A percentile compares a stretch with the other conserved stretches of the same genome.
phyloP scores from a whole-genome alignment of 2,113 vertebrate genomes.

The Phalacrocorax pelagicus region DNA sequence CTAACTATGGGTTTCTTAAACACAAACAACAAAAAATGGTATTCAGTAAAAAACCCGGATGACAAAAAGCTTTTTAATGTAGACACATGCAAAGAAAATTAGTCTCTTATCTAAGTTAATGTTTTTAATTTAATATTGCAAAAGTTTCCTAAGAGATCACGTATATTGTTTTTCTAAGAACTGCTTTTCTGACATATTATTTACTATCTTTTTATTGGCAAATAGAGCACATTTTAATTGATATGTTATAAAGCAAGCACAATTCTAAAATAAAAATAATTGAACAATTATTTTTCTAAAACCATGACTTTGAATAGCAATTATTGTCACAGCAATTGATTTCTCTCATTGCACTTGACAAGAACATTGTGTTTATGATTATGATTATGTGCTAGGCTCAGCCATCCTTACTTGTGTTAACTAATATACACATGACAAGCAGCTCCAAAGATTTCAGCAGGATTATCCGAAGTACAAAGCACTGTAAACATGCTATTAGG shows the following conservation, averaged over 20 bases:
- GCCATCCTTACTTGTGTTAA: slow-evolving; percentile 37
- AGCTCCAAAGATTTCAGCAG: slow-evolving; percentile 7
- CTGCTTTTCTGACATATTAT: neutral
- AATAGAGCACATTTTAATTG: slow-evolving; percentile 54
- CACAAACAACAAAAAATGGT: neutral
- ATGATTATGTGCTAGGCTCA: slow-evolving; percentile 18
- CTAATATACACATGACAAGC: neutral
- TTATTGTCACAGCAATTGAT: slow-evolving; percentile 51
- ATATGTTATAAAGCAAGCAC: slow-evolving; percentile 33
- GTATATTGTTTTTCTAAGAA: neutral
- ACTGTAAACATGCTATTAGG: slow-evolving; percentile 14
- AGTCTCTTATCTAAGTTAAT: neutral
- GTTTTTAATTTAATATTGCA: neutral
- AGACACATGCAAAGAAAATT: neutral
- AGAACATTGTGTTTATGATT: slow-evolving; percentile 51
- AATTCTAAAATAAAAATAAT: slow-evolving; percentile 43
- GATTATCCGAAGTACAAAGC: slow-evolving; percentile 2
- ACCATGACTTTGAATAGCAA: slow-evolving; percentile 2
- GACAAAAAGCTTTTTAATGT: neutral
- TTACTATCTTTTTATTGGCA: slow-evolving; percentile 40
- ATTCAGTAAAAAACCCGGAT: neutral
- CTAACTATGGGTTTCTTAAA: neutral
- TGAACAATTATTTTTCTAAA: slow-evolving; percentile 44
- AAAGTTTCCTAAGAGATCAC: neutral
- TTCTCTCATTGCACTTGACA: slow-evolving; percentile 44